Evolutionary conservation across 2,797 vertebrate species (phyloP).

Genomic region (Etheostoma nigrum): DNA sequence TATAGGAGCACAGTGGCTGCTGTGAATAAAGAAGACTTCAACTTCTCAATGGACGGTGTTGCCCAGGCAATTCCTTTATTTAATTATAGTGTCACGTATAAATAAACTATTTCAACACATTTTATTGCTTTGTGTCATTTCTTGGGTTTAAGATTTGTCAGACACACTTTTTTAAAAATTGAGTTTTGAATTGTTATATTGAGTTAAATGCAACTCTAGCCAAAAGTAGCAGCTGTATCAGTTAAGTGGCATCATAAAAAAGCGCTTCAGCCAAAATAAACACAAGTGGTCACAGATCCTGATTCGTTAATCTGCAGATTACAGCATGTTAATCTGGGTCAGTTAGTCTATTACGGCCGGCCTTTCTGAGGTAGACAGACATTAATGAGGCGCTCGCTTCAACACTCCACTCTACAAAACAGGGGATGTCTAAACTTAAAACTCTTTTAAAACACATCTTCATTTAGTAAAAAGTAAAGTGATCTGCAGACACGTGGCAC

Average conservation of each 20-base stretch:
- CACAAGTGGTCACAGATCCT: constrained; percentile 64
- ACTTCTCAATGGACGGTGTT: background rate
- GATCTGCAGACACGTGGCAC: background rate
- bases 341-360: constrained; percentile 54
- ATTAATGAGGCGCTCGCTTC: background rate
- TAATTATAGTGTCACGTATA: constrained; percentile 32
- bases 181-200: background rate
- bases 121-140: background rate
- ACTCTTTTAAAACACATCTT: background rate
- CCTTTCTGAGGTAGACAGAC: constrained; percentile 12
- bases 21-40: background rate
- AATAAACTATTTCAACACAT: constrained; percentile 53
- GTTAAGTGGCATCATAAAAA: constrained; percentile 50
- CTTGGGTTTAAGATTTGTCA: background rate
- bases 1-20: background rate
- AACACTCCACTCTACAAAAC: background rate
- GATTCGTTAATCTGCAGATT: constrained; percentile 81
- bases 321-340: constrained; percentile 76
- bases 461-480: background rate
- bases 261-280: constrained; percentile 59
- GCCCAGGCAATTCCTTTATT: constrained; percentile 24
- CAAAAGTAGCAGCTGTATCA: background rate
- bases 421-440: background rate
- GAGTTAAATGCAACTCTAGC: background rate
- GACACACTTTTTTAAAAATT: background rate